Conservation (phyloP, 2,888 invertebrate genomes). For the Diarsia dahlii region DNA sequence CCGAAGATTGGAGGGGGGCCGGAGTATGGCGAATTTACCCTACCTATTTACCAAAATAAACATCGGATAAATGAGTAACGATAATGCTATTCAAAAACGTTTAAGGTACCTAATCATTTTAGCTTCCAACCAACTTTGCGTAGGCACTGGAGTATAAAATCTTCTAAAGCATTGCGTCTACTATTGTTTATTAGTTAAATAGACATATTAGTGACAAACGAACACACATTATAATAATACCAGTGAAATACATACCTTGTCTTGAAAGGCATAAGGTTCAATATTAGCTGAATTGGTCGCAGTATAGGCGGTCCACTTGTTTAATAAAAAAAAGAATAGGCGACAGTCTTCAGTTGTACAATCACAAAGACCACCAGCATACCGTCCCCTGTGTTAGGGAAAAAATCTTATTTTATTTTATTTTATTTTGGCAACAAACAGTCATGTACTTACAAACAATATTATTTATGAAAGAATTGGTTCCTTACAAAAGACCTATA, state of each 20-base stretch:
- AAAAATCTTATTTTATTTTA: no score
- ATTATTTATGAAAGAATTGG: no score
- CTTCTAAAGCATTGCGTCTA: conserved; percentile 54
- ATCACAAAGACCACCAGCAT: conserved; percentile 60
- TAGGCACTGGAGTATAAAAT: conserved; percentile 48
- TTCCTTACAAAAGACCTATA: no score
- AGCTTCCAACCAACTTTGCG: conserved; percentile 23
- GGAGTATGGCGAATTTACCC: no score
- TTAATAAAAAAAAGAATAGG: conserved; percentile 38
- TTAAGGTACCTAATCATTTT: conserved; percentile 24
- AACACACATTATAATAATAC: conserved; percentile 20
- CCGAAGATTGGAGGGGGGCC: no score
- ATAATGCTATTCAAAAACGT: conserved; percentile 2
- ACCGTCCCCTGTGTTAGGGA: conserved; percentile 7
- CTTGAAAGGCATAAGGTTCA: fast-evolving
- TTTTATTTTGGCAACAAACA: no score
- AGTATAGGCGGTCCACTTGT: conserved; percentile 30
- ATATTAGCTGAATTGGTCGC: background rate
- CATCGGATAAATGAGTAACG: no score
- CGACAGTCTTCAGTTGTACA: conserved; percentile 54
- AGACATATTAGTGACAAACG: conserved; percentile 48
- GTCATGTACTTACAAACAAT: no score
- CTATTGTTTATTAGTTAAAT: conserved; percentile 26
- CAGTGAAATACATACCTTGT: conserved; percentile 36
- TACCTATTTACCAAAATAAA: no score